Evolutionary conservation across 1,140 invertebrate genomes (phyloP), one percentile per base, ranked within the genome.

Genomic region (Lerema accius): DNA sequence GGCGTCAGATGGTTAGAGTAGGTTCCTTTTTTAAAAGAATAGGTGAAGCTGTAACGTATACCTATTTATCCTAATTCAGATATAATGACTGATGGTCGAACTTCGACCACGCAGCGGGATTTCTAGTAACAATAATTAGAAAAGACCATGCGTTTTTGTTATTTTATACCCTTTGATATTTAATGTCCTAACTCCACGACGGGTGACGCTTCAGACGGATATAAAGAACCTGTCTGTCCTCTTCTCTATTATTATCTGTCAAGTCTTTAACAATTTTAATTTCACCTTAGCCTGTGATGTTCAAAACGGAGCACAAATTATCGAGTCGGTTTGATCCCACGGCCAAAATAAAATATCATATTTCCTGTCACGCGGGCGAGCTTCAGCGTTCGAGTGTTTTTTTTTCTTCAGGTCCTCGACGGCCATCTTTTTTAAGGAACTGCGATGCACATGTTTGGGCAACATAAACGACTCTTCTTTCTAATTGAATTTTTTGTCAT

Each of bases 291-390:
- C 74, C 67, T 86, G 58, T 82, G 82, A 84, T 81, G 78, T 86
- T 79, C 70, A 72, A 76, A 84, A 80, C 74, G 76, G 73, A 71
- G 82, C 82, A 86, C 84, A 86, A 85, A 87, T 90, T 90, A 90
- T 87, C 87, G 83, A 80, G 71, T 80, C 58, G 77, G 82, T 85
- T 89, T 90, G 87, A 87, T 90, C 87, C 85, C 86, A 89, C 87
- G 86, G 80, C 84, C 80, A 85, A 90, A 87, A 90, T 88, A 89
- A 90, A 90, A 87, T 90, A 90, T 90, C 85, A 90, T 88, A 88
- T 90, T 90, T 90, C 87, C 87, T 89, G 87, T 89, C 80, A 83
- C 78, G 50, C 74, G 79, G 70, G 66, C 79, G 69, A 81, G 84
- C 82, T 84, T 88, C 80, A 82, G 79, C 59, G 71, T 84, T 87